phyloP scores from a whole-genome alignment of 2,888 invertebrate species.

The Celastrina argiolus region DNA sequence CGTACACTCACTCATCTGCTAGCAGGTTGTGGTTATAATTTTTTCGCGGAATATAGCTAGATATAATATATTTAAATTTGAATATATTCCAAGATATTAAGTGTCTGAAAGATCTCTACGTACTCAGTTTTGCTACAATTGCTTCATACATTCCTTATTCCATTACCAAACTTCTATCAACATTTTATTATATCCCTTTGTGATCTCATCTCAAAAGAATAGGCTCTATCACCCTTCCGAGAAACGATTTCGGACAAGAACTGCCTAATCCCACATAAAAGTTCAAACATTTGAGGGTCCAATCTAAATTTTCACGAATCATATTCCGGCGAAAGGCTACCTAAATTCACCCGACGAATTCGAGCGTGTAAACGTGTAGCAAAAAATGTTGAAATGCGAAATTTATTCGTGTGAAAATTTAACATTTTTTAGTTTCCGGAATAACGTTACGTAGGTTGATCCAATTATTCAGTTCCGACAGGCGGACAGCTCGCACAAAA shows the following conservation, averaged over 20 bases:
- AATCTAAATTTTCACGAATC: slow-evolving; percentile 2
- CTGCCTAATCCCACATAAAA: not conserved
- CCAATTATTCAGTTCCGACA: slow-evolving; percentile 19
- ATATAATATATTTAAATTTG: no score
- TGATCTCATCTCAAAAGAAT: not conserved
- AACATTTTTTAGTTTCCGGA: not conserved
- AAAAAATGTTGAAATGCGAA: slow-evolving; percentile 10
- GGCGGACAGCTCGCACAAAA: slow-evolving; percentile 11
- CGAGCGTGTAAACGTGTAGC: not conserved
- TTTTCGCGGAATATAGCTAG: no score
- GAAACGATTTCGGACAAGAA: slow-evolving; percentile 1
- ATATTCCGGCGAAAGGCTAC: not conserved
- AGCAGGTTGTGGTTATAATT: no score
- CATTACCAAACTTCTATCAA: not conserved
- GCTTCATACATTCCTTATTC: not conserved
- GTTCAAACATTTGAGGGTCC: not conserved
- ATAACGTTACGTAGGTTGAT: slow-evolving; percentile 19
- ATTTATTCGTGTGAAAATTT: not conserved
- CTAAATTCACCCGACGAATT: not conserved
- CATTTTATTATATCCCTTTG: not conserved
- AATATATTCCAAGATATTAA: no score
- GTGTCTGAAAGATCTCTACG: no score
- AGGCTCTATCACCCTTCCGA: not conserved
- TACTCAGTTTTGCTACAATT: no score
- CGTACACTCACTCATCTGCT: no score